Evolutionary conservation across 2,888 invertebrate genomes (phyloP), one percentile per base, ranked within the genome.

Genomic region (Rhopalosiphum nymphaeae): DNA sequence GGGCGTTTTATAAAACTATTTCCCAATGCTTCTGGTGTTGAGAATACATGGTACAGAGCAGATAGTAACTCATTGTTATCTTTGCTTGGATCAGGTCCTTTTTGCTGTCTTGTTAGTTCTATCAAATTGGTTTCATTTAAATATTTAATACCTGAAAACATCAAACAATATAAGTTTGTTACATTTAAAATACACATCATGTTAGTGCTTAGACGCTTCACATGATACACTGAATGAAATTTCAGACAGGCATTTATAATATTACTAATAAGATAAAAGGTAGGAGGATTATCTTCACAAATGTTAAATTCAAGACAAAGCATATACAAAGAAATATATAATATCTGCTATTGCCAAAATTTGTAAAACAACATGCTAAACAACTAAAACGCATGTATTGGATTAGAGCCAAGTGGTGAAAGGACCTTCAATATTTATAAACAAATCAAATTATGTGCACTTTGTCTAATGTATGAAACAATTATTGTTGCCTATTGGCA

Each of bases 41-140:
- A 97, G 96, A 98, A 99, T 1, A 98, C 97, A 96, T 97, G 97
- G 1, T 98, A 98, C 61, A 99, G 96, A 29, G 97, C 97, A 94
- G 97, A 96, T 95, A 98, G 97, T 88, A 99, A 96, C 25, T 97
- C 97, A 87, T 89, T 98, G 97, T 95, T 97, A 98, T 94, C 97
- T 96, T 95, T 97, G 96, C 86, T 96, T 97, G 95, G 97, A 96
- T 95, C 97, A 96, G 95, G 98, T 98, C 95, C 97, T 97, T 95
- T 97, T 67, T 90, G 85, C 7, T 49, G 89, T 53, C n/a, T 97
- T 95, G 98, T 97, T 94, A 98, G 96, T 95, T 97, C 97, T 95
- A 97, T 96, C 92, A 99, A 96, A 95, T 97, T 97, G 95, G 97
- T 97, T 96, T 98, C 98, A 90, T 98, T 98, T 95, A 98, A 95